Conservation (phyloP, 1,140 invertebrate species). For the Teleogryllus occipitalis region DNA sequence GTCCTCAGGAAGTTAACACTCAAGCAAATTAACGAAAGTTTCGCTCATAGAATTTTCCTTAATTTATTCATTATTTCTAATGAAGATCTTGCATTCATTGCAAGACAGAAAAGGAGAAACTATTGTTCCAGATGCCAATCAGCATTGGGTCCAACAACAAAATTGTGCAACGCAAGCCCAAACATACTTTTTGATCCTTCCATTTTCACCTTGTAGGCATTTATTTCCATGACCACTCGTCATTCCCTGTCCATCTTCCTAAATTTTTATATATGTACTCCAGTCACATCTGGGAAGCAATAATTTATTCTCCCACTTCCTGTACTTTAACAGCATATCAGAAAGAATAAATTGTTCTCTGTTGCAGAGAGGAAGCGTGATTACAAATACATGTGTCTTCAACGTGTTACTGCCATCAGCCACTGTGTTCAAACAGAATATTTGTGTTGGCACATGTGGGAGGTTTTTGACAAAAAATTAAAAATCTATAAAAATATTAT, state of each 20-base stretch:
- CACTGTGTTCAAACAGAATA: not conserved
- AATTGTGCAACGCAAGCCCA: not conserved
- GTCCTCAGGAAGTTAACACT: slow-evolving; percentile 34
- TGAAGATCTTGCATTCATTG: not conserved
- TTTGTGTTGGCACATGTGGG: slow-evolving; percentile 10
- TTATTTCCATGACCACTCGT: slow-evolving; percentile 15
- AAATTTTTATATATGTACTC: not conserved
- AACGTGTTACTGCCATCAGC: slow-evolving; percentile 23
- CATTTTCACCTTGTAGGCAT: slow-evolving; percentile 9
- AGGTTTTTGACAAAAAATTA: slow-evolving; percentile 17
- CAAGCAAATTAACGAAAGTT: slow-evolving; percentile 39
- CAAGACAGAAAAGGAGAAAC: slow-evolving; percentile 2
- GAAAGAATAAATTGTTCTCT: slow-evolving; percentile 12
- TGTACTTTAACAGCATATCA: slow-evolving; percentile 21
- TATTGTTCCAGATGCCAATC: slow-evolving; percentile 22
- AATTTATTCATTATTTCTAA: slow-evolving; percentile 30
- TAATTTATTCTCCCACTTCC: slow-evolving; percentile 11
- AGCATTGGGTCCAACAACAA: slow-evolving; percentile 22
- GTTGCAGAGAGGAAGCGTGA: slow-evolving; percentile 10
- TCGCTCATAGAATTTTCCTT: slow-evolving; percentile 36
- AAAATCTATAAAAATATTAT: slow-evolving; percentile 15
- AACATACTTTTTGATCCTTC: slow-evolving; percentile 13
- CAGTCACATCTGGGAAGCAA: slow-evolving; percentile 9
- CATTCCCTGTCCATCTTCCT: slow-evolving; percentile 9
- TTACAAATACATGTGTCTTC: slow-evolving; percentile 21